phyloP scores from a whole-genome alignment of 2,113 vertebrate species.

The Campylomormyrus numenius region DNA sequence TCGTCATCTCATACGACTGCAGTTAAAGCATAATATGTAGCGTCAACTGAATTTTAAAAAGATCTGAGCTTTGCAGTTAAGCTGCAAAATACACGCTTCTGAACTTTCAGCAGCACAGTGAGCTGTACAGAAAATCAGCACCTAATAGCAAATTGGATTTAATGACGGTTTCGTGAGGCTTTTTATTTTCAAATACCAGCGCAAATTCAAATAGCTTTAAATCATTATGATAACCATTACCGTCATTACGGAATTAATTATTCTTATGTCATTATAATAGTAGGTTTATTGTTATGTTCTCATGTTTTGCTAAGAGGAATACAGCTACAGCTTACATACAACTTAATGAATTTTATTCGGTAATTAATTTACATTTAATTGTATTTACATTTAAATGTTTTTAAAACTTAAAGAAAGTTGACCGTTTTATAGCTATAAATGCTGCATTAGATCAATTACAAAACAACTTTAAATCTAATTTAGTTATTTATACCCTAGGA shows the following conservation, averaged over 20 bases:
- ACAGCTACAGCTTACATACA: background rate
- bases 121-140: background rate
- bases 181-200: slow-evolving; percentile 85
- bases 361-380: background rate
- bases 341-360: background rate
- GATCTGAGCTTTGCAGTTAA: background rate
- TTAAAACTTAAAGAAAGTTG: background rate
- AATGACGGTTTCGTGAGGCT: slow-evolving; percentile 76
- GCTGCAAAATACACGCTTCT: background rate
- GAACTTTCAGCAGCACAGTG: background rate
- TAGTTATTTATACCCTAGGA: background rate
- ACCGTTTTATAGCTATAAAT: background rate
- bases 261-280: slow-evolving; percentile 77
- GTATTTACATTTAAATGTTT: background rate
- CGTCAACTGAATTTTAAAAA: background rate
- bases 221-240: slow-evolving; percentile 75
- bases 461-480: background rate
- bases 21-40: background rate
- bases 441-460: background rate
- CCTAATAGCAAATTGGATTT: slow-evolving; percentile 54
- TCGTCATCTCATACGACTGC: background rate
- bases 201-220: slow-evolving; percentile 80
- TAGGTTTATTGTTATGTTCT: slow-evolving; percentile 69
- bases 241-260: slow-evolving; percentile 79
- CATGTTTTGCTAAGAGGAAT: background rate